Evolutionary conservation across 2,888 invertebrate species (phyloP).

Genomic region (Dasysyrphus tricinctus): DNA sequence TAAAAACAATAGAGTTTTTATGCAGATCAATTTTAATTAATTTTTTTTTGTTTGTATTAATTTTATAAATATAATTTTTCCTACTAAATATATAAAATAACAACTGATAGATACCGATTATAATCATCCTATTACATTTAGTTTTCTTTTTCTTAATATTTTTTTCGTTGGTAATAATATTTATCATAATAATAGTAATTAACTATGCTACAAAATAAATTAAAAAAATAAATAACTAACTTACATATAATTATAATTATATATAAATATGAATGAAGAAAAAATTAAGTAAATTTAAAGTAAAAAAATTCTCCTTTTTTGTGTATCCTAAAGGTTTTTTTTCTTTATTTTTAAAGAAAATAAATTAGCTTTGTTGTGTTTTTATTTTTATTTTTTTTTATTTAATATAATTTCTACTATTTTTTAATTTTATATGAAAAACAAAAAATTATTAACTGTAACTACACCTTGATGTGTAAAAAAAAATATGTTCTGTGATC

Average conservation of each 20-base stretch:
- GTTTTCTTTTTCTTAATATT: conserved; percentile 30
- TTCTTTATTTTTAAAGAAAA: conserved; percentile 59
- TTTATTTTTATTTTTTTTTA: conserved; percentile 22
- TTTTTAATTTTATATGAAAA: conserved; percentile 65
- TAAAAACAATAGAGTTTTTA: conserved; percentile 39
- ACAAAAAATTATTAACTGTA: conserved; percentile 63
- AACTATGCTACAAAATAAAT: conserved; percentile 13
- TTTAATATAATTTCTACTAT: conserved; percentile 64
- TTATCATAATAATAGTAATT: conserved; percentile 28
- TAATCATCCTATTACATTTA: conserved; percentile 73
- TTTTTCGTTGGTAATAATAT: conserved; percentile 42
- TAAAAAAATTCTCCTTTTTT: conserved; percentile 27
- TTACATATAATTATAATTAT: conserved; percentile 32
- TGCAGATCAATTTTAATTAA: conserved; percentile 62
- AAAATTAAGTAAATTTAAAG: conserved; percentile 4
- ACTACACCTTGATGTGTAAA: conserved; percentile 76
- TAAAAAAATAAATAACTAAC: background rate
- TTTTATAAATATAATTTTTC: conserved; percentile 54
- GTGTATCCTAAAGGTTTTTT: conserved; percentile 62
- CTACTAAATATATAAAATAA: conserved; percentile 65
- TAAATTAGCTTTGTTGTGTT: conserved; percentile 68
- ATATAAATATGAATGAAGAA: background rate
- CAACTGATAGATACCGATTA: conserved; percentile 48
- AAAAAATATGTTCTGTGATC: conserved; percentile 83
- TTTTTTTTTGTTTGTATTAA: conserved; percentile 37